phyloP scores from a whole-genome alignment of 2,113 vertebrate species.

The Mormyrus iriodes region DNA sequence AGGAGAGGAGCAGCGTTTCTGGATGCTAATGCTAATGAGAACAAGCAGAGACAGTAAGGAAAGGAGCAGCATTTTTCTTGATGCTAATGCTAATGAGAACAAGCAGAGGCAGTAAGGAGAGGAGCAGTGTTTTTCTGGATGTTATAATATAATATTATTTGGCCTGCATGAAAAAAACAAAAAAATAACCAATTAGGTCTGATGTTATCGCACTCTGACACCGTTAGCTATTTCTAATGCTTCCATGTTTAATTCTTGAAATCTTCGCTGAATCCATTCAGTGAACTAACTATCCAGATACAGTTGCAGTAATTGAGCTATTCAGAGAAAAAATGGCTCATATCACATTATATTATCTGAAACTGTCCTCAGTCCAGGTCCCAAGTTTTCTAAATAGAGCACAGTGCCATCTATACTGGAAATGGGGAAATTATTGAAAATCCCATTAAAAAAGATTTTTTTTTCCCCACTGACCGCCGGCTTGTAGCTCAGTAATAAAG shows the following conservation, averaged over 20 bases:
- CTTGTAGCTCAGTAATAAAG: not conserved
- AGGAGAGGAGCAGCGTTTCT: not conserved
- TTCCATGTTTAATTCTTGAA: not conserved
- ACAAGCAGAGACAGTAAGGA: not conserved
- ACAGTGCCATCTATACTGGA: not conserved
- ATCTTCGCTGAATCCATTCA: not conserved
- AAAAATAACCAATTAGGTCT: not conserved
- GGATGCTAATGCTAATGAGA: not conserved
- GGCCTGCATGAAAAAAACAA: not conserved
- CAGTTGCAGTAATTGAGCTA: not conserved
- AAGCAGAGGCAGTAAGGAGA: too few relatives aligned
- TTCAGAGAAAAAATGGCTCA: not conserved
- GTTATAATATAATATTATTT: not conserved
- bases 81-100: too few relatives aligned
- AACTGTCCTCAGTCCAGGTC: not conserved
- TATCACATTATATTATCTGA: constrained; percentile 1
- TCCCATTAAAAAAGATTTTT: not conserved
- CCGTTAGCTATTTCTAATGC: not conserved
- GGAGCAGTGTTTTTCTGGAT: too few relatives aligned
- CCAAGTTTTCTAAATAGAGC: not conserved
- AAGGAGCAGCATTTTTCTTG: not conserved
- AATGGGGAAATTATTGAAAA: not conserved
- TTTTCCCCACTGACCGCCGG: not conserved
- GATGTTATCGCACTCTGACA: not conserved
- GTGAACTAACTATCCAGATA: not conserved